These are phyloP conservation scores for Neogobius melanostomus DNA, from an alignment of 2,113 vertebrate genomes.

Conservation along the genomic window DNA sequence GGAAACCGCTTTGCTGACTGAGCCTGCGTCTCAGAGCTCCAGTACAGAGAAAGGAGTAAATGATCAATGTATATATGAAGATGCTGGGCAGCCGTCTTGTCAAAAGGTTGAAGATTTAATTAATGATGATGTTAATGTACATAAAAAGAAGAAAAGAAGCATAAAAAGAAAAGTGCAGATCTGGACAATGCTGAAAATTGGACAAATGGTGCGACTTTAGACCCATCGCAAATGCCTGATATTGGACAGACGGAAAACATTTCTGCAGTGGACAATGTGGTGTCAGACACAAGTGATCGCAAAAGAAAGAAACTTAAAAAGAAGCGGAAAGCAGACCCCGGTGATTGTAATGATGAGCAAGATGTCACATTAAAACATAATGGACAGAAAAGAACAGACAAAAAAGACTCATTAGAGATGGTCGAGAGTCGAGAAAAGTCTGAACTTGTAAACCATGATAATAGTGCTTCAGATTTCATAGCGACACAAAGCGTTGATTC, in stretches of 20 bases:
- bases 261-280: background rate
- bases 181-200: background rate
- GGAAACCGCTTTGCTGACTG: background rate
- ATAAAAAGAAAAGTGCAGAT: background rate
- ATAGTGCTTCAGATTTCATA: background rate
- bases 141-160: background rate
- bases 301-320: conserved; percentile 41
- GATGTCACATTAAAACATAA: background rate
- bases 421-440: background rate
- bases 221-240: background rate
- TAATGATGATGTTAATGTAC: background rate
- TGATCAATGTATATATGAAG: background rate
- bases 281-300: background rate
- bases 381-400: background rate
- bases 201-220: background rate
- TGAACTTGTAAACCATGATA: background rate
- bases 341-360: background rate
- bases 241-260: background rate
- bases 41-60: background rate
- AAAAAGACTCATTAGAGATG: background rate
- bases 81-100: background rate
- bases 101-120: background rate
- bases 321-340: background rate
- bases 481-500: background rate
- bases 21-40: background rate